Conservation (phyloP, 92 coral and sea anemone species). For the Siderastrea radians region DNA sequence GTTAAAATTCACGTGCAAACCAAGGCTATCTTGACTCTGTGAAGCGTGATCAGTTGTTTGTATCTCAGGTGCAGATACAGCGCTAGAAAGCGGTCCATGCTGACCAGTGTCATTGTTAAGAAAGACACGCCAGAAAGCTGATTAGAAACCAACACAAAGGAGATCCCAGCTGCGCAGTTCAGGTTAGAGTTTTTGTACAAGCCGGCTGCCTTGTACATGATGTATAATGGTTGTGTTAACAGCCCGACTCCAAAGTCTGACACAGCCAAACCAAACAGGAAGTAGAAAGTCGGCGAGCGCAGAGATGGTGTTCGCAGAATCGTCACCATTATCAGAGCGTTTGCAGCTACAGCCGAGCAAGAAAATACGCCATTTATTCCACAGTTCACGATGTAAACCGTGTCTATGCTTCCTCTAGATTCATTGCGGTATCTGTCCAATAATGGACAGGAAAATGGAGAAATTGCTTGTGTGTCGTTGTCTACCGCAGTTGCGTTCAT, state of each 20-base stretch:
- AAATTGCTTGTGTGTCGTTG: not conserved
- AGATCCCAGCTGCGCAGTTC: not conserved
- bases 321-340: too few relatives aligned
- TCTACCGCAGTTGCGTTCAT: not conserved
- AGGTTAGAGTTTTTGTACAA: not conserved
- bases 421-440: constrained; percentile 2
- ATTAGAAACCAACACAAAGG: too few relatives aligned
- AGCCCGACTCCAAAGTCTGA: too few relatives aligned
- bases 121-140: not conserved
- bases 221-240: too few relatives aligned
- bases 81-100: not conserved
- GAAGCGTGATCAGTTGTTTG: too few relatives aligned
- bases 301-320: too few relatives aligned
- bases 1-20: not conserved
- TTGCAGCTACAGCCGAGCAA: too few relatives aligned
- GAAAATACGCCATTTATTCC: constrained; percentile 15
- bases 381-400: not conserved
- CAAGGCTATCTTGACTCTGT: constrained; percentile 19
- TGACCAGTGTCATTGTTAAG: constrained; percentile 1
- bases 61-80: too few relatives aligned
- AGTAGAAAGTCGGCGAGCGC: too few relatives aligned
- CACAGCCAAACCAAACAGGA: too few relatives aligned
- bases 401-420: not conserved
- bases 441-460: too few relatives aligned
- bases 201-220: constrained; percentile 26